Conservation (phyloP, 2,888 invertebrate species). For the Peribatodes rhomboidaria region DNA sequence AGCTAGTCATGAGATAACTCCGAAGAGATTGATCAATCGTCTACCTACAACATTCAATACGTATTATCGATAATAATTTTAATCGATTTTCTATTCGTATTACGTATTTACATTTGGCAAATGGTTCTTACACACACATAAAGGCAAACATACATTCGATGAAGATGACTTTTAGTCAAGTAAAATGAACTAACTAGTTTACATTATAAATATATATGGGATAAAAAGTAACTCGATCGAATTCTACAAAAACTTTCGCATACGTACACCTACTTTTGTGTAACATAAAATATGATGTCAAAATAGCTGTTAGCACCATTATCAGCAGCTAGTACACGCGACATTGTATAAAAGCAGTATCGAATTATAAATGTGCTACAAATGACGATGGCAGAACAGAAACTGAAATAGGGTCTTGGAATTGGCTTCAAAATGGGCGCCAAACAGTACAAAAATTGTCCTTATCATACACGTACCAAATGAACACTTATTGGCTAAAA, state of each 20-base stretch:
- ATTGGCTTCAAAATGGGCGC: slow-evolving; percentile 67
- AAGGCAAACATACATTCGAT: slow-evolving; percentile 58
- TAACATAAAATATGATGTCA: slow-evolving; percentile 45
- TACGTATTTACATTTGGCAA: slow-evolving; percentile 84
- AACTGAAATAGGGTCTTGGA: slow-evolving; percentile 40
- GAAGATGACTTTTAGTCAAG: slow-evolving; percentile 76
- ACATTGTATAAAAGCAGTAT: slow-evolving; percentile 67
- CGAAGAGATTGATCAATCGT: slow-evolving; percentile 67
- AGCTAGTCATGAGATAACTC: slow-evolving; percentile 77
- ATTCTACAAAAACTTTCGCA: slow-evolving; percentile 19
- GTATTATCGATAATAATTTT: slow-evolving; percentile 56
- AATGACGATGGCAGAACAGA: slow-evolving; percentile 44
- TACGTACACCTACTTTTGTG: slow-evolving; percentile 22
- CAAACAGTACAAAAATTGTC: slow-evolving; percentile 81
- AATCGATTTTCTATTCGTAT: slow-evolving; percentile 58
- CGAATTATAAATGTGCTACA: slow-evolving; percentile 15
- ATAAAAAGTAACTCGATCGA: slow-evolving; percentile 41
- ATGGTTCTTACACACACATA: slow-evolving; percentile 68
- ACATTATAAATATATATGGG: slow-evolving; percentile 52
- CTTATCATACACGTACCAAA: slow-evolving; percentile 74
- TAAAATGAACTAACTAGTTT: slow-evolving; percentile 70
- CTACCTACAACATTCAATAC: slow-evolving; percentile 71
- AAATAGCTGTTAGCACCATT: slow-evolving; percentile 80
- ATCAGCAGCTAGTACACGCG: slow-evolving; percentile 78
- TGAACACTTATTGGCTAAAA: slow-evolving; percentile 86